phyloP scores from a whole-genome alignment of 2,888 invertebrate species.

The Sminthurides aquaticus region DNA sequence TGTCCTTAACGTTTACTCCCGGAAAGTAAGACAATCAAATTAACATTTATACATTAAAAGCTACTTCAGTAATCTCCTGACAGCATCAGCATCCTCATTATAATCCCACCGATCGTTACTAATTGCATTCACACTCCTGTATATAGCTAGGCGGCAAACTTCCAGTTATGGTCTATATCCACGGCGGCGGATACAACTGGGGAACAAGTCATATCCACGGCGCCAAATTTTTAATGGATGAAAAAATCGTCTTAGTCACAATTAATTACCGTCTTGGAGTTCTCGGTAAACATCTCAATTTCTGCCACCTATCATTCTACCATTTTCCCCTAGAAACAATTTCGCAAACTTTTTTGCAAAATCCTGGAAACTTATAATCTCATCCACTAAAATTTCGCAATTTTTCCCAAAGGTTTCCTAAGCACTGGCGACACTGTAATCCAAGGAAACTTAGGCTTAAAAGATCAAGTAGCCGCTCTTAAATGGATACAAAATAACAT shows the following conservation, averaged over 20 bases:
- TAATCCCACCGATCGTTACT: too few relatives aligned
- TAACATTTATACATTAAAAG: background rate
- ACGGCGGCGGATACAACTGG: slow-evolving; percentile 19
- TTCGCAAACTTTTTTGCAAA: too few relatives aligned
- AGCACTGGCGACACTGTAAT: slow-evolving; percentile 35
- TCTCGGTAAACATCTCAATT: slow-evolving; percentile 8
- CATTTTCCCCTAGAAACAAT: too few relatives aligned
- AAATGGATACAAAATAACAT: slow-evolving; percentile 13
- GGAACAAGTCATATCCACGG: slow-evolving; percentile 16
- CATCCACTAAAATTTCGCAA: background rate
- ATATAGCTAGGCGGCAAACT: background rate
- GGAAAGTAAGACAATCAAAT: background rate
- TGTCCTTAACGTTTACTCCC: slow-evolving; percentile 13
- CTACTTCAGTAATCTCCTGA: too few relatives aligned
- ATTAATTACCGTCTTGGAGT: slow-evolving; percentile 14
- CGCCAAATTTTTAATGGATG: slow-evolving; percentile 18
- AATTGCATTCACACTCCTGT: background rate
- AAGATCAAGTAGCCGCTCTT: slow-evolving; percentile 26
- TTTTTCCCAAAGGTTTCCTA: slow-evolving; percentile 30
- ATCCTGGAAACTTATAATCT: background rate
- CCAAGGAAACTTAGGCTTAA: slow-evolving; percentile 36
- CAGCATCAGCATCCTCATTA: too few relatives aligned
- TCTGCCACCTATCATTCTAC: background rate
- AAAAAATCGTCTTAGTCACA: slow-evolving; percentile 13
- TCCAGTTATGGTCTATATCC: slow-evolving; percentile 17